Base-by-base conservation (phyloP, 2,797 vertebrate species). In the Acanthurus tractus region DNA sequence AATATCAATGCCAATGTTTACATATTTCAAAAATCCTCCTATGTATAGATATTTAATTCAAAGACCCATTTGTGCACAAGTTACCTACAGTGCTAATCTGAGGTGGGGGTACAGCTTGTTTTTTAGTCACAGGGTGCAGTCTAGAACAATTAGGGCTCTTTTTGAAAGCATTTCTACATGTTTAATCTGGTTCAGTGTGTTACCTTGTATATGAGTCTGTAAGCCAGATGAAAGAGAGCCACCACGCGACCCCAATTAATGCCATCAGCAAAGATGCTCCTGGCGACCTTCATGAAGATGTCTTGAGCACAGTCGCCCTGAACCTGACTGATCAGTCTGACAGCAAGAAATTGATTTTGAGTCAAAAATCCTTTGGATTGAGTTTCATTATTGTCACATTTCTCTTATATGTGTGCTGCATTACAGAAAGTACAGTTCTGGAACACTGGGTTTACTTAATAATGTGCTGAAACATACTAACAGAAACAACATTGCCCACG, bases 211-310 rank as follows among this genome's bases (percentile, higher is more conserved):
- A 96, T 95, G 40, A 96, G 93, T 82, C 72, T 89, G 82, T 93
- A 95, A 22, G 93, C 94, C 50, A 96, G 82, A 69, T 96, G 94
- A 78, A 95, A 95, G 46, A 96, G 91, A 53, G 93, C 91, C 73
- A 95, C 94, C 58, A 96, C 80, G 63, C 94, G 88, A 18, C 95
- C 95, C 94, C 93, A 95, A 86, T 93, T 96, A 73, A 96, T 95
- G 53, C 94, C 95, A 11, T 96, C 93, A 14, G 82, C 57, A 74
- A 95, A 95, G 80, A 96, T 91, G 72, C 10, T 92, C 66, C 88
- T 91, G 54, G 93, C 94, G 63, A 96, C 95, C 2, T 63, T 85
- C 91, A 94, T 94, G 82, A 96, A 95, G 68, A 96, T 79, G 3
- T 95, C 93, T 53, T 90, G 88, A 66, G 91, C 94, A 65, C 94